These are phyloP conservation scores for Rotaria magnacalcarata DNA, from an alignment of 2,888 invertebrate genomes.

Conservation along the genomic window DNA sequence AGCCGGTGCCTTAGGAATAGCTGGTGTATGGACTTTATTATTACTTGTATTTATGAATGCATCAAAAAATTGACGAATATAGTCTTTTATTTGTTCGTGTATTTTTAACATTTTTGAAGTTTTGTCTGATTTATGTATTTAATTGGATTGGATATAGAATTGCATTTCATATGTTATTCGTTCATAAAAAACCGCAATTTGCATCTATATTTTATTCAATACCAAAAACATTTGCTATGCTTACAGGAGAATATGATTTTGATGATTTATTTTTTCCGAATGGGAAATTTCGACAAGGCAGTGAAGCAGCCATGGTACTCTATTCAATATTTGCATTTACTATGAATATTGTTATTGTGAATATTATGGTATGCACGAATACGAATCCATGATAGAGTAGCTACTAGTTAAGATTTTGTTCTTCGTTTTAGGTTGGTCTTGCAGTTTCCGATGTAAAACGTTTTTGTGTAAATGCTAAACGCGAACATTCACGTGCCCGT, in stretches of 20 bases:
- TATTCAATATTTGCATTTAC: conserved; percentile 21
- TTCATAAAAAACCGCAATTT: conserved; percentile 20
- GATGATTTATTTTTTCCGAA: conserved; percentile 35
- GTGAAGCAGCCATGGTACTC: conserved; percentile 24
- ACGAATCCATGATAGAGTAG: too few relatives aligned
- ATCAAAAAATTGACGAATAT: conserved; percentile 19
- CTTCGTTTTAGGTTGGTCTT: not conserved
- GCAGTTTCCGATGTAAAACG: conserved; percentile 20
- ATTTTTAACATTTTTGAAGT: conserved; percentile 36
- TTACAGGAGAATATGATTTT: conserved; percentile 26
- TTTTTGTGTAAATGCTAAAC: conserved; percentile 22
- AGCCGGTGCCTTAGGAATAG: not conserved
- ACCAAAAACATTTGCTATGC: conserved; percentile 36
- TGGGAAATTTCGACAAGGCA: conserved; percentile 15
- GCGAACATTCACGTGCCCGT: conserved; percentile 31
- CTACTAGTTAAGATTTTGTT: not conserved
- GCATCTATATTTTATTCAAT: not conserved
- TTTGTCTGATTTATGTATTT: conserved; percentile 26
- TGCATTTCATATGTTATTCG: conserved; percentile 31
- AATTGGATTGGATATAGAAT: conserved; percentile 18
- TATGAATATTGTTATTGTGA: conserved; percentile 33
- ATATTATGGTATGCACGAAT: not conserved
- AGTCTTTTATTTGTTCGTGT: conserved; percentile 6
- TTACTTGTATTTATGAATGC: conserved; percentile 33
- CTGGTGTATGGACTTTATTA: not conserved